phyloP scores from a whole-genome alignment of 2,797 vertebrate species.

The Eremophila alpestris region DNA sequence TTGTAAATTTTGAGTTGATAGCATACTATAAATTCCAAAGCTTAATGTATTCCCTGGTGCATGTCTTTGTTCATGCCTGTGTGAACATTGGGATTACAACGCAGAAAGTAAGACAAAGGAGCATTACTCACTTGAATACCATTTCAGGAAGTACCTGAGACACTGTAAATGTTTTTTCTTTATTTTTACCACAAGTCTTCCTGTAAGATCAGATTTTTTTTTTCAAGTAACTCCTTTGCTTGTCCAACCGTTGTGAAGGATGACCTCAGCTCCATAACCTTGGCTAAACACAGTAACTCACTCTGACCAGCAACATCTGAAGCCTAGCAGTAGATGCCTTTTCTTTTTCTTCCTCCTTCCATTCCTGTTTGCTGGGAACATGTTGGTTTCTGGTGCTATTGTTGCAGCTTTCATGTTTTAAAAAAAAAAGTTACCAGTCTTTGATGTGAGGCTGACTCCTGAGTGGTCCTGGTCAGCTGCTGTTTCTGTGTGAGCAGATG shows the following conservation, averaged over 20 bases:
- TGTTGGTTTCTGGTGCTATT: neutral
- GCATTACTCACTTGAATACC: slow-evolving; percentile 32
- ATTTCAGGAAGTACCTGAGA: slow-evolving; percentile 62
- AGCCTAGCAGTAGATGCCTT: neutral
- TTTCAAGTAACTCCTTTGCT: neutral
- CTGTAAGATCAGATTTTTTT: neutral
- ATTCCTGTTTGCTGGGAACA: neutral
- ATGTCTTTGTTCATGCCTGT: slow-evolving; percentile 43
- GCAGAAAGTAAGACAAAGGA: slow-evolving; percentile 53
- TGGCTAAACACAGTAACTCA: slow-evolving; percentile 1
- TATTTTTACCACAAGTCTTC: slow-evolving; percentile 25
- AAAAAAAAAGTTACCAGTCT: neutral
- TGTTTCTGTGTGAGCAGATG: neutral
- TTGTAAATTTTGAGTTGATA: slow-evolving; percentile 32
- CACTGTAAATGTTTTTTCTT: slow-evolving; percentile 1
- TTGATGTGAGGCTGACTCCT: neutral
- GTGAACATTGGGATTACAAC: slow-evolving; percentile 1
- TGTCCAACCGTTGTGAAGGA: neutral
- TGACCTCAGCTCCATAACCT: slow-evolving; percentile 14
- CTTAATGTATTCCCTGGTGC: slow-evolving; percentile 21
- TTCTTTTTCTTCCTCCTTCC: neutral
- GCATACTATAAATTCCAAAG: slow-evolving; percentile 28
- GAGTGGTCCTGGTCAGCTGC: neutral
- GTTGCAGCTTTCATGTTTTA: neutral
- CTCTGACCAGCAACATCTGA: neutral